Evolutionary conservation across 2,797 vertebrate genomes (phyloP), one percentile per base, ranked within the genome.

Genomic region (Anas flavirostris): DNA sequence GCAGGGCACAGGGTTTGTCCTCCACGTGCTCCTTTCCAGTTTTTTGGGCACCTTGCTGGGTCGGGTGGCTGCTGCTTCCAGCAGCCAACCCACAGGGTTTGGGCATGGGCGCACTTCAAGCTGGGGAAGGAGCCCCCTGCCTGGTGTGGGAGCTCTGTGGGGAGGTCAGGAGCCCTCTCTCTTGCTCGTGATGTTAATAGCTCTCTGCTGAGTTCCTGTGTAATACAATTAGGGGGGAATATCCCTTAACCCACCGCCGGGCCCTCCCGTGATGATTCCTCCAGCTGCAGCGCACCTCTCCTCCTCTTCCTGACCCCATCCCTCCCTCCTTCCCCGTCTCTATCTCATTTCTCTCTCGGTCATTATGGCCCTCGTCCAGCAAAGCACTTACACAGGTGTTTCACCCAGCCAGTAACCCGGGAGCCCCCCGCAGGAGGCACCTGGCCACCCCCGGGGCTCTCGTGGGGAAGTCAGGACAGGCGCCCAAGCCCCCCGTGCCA

Each of bases 361-460:
- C 5, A 1, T 86, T 86, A 74, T 95, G 94, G 94, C 86, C 83
- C 88, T 55, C 1, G 0, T 95, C 91, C 93, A 95, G 62, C 60
- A 93, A 82, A 96, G 87, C 88, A 95, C 91, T 93, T 94, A 94
- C 62, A 79, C 95, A 95, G 88, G 91, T 95, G 95, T 94, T 94
- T 43, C 75, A 77, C 7, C 1, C 2, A 82, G 67, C 16, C 21
- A 52, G 74, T 74, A 83, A 93, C 88, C 62, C 58, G 90, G 74
- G 90, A 18, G 31, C 69, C 66, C 2, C 1, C 59, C 0, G 0
- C 75, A n/a, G 75, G 52, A 94, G 88, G 68, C 75, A 88, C 80
- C 41, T 82, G 90, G 64, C n/a, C 88, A 93, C 78, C 94, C 88
- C 86, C 62, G 75, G 74, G 75, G 18, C 26, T 90, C 83, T 53